Conservation (phyloP, 2,888 invertebrate genomes). For the Mimas tiliae region DNA sequence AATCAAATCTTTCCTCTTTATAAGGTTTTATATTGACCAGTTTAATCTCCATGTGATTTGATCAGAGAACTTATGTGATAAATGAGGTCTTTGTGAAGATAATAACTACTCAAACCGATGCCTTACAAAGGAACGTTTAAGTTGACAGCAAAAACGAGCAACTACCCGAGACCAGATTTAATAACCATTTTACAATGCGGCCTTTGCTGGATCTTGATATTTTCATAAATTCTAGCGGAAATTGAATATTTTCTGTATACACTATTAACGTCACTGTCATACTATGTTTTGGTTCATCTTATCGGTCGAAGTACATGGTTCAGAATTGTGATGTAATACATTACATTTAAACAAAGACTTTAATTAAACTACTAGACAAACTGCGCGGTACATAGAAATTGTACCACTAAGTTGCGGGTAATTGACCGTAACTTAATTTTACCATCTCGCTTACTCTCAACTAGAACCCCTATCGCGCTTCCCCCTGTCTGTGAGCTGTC, state of each 20-base stretch:
- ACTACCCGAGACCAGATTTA: slow-evolving; percentile 5
- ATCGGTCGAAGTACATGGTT: neutral
- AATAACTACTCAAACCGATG: slow-evolving; percentile 1
- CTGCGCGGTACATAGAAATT: too few relatives aligned
- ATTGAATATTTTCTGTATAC: neutral
- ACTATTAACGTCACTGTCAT: neutral
- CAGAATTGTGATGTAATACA: too few relatives aligned
- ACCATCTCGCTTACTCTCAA: too few relatives aligned
- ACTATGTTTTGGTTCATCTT: neutral
- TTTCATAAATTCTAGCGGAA: neutral
- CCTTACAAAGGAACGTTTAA: neutral
- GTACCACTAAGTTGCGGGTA: too few relatives aligned
- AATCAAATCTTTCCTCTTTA: too few relatives aligned
- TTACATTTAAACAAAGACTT: too few relatives aligned
- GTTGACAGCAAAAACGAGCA: slow-evolving; percentile 7
- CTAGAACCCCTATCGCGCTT: too few relatives aligned
- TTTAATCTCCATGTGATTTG: neutral
- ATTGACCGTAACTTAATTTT: too few relatives aligned
- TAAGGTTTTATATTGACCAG: neutral
- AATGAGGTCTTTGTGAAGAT: slow-evolving; percentile 9
- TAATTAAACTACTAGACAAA: too few relatives aligned
- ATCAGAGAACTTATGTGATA: neutral
- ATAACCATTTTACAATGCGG: slow-evolving; percentile 11
- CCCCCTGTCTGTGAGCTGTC: too few relatives aligned
- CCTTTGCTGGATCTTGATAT: neutral